Evolutionary conservation across 1,140 invertebrate genomes (phyloP).

Genomic region (Euborellia annulipes): DNA sequence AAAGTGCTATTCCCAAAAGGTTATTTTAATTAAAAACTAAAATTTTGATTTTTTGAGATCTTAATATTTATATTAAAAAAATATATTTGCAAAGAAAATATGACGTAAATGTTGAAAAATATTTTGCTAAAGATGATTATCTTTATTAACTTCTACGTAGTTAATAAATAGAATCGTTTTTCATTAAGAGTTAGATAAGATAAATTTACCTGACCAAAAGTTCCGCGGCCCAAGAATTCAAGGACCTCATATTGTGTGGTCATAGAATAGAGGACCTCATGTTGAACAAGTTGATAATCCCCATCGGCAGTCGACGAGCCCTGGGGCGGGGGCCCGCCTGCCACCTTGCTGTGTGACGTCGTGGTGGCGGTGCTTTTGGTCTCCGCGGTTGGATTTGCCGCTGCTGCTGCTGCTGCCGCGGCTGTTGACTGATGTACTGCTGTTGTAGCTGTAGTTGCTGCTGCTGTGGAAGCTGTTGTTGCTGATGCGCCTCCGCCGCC

Average conservation of each 20-base stretch:
- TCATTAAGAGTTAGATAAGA: too few relatives aligned
- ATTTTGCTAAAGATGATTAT: too few relatives aligned
- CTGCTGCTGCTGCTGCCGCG: constrained; percentile 17
- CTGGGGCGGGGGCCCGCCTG: constrained; percentile 21
- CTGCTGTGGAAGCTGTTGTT: constrained; percentile 24
- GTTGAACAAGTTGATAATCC: constrained; percentile 95
- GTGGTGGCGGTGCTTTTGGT: constrained; percentile 37
- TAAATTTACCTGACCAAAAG: constrained; percentile 73
- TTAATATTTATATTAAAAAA: too few relatives aligned
- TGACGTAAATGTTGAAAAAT: too few relatives aligned
- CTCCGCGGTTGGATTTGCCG: constrained; percentile 19
- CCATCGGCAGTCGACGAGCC: constrained; percentile 66
- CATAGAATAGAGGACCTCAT: constrained; percentile 93
- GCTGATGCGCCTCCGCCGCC: constrained; percentile 23
- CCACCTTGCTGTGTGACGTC: constrained; percentile 60
- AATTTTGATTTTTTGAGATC: too few relatives aligned
- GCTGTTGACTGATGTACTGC: constrained; percentile 23
- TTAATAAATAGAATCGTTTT: too few relatives aligned
- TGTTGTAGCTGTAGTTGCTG: constrained; percentile 23
- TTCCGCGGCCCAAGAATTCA: constrained; percentile 95
- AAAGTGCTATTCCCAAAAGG: too few relatives aligned
- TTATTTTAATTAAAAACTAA: too few relatives aligned
- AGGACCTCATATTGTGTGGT: constrained; percentile 90
- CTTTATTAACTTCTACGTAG: too few relatives aligned
- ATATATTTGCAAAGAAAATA: too few relatives aligned